Percentiles rank a stretch among this genome's conserved stretches.
Evolutionary conservation across 2,888 invertebrate genomes (phyloP).

Genomic region (Drosophila limbata): DNA sequence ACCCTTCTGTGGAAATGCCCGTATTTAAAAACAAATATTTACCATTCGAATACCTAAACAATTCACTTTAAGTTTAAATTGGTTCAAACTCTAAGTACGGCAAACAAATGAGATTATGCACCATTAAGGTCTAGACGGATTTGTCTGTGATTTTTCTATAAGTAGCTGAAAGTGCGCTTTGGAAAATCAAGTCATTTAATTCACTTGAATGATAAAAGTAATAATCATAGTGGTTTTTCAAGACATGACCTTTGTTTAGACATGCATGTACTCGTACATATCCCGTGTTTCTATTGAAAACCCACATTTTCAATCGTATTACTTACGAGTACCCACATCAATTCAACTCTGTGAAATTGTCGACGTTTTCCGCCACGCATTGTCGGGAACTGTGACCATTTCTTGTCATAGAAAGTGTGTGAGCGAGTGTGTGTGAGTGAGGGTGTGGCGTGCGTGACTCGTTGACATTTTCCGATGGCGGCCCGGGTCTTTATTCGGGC

Average conservation of each 20-base stretch:
- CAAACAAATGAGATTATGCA: not conserved
- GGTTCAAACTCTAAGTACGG: not conserved
- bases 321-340: slow-evolving; percentile 59
- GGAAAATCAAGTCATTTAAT: slow-evolving; percentile 7
- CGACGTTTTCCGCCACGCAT: slow-evolving; percentile 45
- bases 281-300: slow-evolving; percentile 29
- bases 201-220: slow-evolving; percentile 15
- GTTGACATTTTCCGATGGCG: slow-evolving; percentile 65
- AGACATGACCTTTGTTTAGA: slow-evolving; percentile 26
- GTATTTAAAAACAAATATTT: no score
- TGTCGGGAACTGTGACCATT: slow-evolving; percentile 36
- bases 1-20: no score
- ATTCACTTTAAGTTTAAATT: not conserved
- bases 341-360: slow-evolving; percentile 48
- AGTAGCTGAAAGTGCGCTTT: slow-evolving; percentile 14
- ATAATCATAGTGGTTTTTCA: slow-evolving; percentile 18
- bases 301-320: slow-evolving; percentile 36
- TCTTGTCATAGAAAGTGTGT: slow-evolving; percentile 52
- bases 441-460: slow-evolving; percentile 63
- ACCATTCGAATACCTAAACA: not conserved
- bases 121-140: slow-evolving; percentile 16
- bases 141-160: slow-evolving; percentile 13
- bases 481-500: slow-evolving; percentile 31
- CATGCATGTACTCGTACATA: slow-evolving; percentile 10
- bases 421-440: slow-evolving; percentile 9